phyloP scores from a whole-genome alignment of 2,888 invertebrate species.

The Nudaria mundana region DNA sequence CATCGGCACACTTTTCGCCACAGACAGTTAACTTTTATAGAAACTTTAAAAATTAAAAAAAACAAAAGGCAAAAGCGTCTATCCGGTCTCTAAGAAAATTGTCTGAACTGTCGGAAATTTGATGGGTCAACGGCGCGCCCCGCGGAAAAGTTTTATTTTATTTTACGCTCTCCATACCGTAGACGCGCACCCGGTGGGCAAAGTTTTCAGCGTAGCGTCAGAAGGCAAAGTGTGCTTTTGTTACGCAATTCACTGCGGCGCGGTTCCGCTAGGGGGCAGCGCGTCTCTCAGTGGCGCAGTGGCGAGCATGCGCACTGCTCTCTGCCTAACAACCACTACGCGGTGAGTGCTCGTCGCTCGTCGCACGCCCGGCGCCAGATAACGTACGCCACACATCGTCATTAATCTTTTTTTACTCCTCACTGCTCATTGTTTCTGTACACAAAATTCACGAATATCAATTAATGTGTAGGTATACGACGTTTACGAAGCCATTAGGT shows the following conservation, averaged over 20 bases:
- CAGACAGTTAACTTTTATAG: constrained; percentile 54
- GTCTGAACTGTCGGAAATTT: constrained; percentile 28
- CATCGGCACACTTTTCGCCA: constrained; percentile 58
- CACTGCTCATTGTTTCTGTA: constrained; percentile 35
- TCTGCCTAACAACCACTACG: constrained; percentile 4
- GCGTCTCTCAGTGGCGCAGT: constrained; percentile 76
- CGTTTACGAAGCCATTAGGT: not conserved
- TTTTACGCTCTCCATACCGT: constrained; percentile 64
- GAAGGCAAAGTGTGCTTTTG: constrained; percentile 73
- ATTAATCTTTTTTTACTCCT: constrained; percentile 49
- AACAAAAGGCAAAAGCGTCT: constrained; percentile 44
- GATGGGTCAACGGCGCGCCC: constrained; percentile 42
- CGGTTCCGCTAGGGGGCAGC: constrained; percentile 76
- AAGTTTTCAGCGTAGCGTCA: constrained; percentile 73
- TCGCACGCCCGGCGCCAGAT: constrained; percentile 18
- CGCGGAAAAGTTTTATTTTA: constrained; percentile 71
- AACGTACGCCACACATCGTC: constrained; percentile 32
- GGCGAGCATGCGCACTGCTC: constrained; percentile 73
- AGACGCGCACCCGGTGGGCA: constrained; percentile 63
- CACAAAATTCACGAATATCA: constrained; percentile 16
- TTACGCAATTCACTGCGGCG: constrained; percentile 79
- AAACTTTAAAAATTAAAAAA: constrained; percentile 59
- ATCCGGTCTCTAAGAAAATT: constrained; percentile 28
- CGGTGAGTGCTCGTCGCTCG: constrained; percentile 9
- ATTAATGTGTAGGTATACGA: too few species aligned